Conservation (phyloP, 2,888 invertebrate genomes). For the Diachrysia chrysitis region DNA sequence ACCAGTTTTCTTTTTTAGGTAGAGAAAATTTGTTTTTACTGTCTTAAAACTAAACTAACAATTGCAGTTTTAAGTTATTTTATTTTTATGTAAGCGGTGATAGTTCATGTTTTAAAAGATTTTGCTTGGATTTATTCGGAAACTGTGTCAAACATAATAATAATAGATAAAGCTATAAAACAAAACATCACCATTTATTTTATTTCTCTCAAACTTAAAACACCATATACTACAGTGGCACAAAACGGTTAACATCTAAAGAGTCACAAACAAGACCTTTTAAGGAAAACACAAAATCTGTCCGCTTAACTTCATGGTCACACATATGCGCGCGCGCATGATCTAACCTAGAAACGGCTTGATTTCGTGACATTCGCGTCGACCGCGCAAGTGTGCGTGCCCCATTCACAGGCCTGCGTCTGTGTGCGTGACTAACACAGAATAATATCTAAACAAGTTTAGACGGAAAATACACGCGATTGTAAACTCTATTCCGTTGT, state of each 20-base stretch:
- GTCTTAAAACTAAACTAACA: no score
- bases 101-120: no score
- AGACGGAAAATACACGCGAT: slow-evolving; percentile 37
- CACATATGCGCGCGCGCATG: slow-evolving; percentile 79
- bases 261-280: slow-evolving; percentile 14
- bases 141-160: no score
- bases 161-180: no score
- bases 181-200: no score
- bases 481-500: slow-evolving; percentile 49
- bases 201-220: no score
- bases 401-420: slow-evolving; percentile 69
- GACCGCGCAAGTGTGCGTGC: slow-evolving; percentile 69
- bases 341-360: slow-evolving; percentile 87
- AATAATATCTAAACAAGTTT: slow-evolving; percentile 54
- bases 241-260: slow-evolving; percentile 14
- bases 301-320: slow-evolving; percentile 65
- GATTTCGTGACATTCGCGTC: slow-evolving; percentile 85
- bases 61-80: no score
- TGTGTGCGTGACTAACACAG: slow-evolving; percentile 64
- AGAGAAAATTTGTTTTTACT: no score
- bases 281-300: slow-evolving; percentile 51
- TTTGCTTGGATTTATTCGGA: no score
- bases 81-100: no score
- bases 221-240: background rate
- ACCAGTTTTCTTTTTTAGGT: no score